Conservation (phyloP, 2,888 invertebrate species). For the Kryphioiulus occultus region DNA sequence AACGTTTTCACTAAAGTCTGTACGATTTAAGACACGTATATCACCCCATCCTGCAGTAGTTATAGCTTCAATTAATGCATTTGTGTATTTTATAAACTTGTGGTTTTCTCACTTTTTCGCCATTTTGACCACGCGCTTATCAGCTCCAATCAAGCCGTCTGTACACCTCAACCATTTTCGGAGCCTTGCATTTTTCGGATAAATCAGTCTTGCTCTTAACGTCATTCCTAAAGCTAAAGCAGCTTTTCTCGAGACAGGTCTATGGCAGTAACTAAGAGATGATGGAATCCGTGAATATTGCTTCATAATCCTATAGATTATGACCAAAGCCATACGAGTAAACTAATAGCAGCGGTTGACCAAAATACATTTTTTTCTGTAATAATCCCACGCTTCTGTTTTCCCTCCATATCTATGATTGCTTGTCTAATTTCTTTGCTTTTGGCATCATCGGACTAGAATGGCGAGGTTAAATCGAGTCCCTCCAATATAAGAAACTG, state of each 20-base stretch:
- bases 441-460: neutral
- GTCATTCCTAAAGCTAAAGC: constrained; percentile 2
- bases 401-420: neutral
- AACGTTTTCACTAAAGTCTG: too few relatives aligned
- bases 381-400: neutral
- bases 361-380: constrained; percentile 1
- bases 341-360: constrained; percentile 9
- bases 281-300: constrained; percentile 24
- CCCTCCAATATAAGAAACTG: neutral
- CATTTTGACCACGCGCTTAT: neutral
- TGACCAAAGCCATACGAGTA: constrained; percentile 1
- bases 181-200: neutral
- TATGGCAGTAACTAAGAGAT: neutral
- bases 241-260: constrained; percentile 24
- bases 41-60: too few relatives aligned
- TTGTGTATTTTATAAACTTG: too few relatives aligned
- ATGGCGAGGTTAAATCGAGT: constrained; percentile 12
- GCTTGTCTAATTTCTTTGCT: neutral
- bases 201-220: constrained; percentile 25
- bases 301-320: constrained; percentile 26
- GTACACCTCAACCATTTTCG: neutral
- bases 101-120: neutral
- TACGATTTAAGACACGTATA: too few relatives aligned
- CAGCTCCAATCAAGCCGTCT: neutral
- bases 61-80: too few relatives aligned